phyloP scores from a whole-genome alignment of 2,888 invertebrate species.

The Cryptus armator region DNA sequence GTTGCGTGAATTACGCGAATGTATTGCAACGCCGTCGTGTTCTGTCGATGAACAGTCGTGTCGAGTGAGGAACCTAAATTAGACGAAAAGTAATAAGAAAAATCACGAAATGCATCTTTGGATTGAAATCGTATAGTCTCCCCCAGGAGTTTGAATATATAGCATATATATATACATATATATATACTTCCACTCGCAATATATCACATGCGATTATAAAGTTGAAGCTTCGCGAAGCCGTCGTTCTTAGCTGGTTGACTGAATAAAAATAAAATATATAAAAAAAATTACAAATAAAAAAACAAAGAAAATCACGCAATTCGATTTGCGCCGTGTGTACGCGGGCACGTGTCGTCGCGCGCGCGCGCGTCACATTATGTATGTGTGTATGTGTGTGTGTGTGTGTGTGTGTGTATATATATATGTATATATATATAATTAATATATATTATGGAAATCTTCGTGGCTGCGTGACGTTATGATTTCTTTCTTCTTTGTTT shows the following conservation, averaged over 20 bases:
- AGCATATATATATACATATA: conserved; percentile 20
- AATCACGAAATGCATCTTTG: conserved; percentile 66
- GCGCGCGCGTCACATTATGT: background rate
- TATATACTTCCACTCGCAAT: conserved; percentile 41
- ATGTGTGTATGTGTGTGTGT: background rate
- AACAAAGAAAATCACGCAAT: conserved; percentile 19
- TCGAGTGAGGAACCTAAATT: conserved; percentile 45
- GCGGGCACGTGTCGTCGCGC: conserved; percentile 20
- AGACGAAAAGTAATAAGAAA: conserved; percentile 34
- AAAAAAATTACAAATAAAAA: conserved; percentile 16
- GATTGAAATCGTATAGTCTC: conserved; percentile 48
- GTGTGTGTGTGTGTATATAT: background rate
- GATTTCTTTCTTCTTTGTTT: background rate
- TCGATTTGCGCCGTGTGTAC: background rate
- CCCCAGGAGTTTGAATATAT: conserved; percentile 7
- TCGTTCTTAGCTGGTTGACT: conserved; percentile 6
- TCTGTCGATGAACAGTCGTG: conserved; percentile 11
- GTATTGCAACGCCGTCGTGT: conserved; percentile 33
- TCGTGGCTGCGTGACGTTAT: conserved; percentile 24
- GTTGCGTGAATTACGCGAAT: conserved; percentile 4
- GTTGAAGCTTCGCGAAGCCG: conserved; percentile 33
- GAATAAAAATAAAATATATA: conserved; percentile 17
- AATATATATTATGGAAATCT: conserved; percentile 19
- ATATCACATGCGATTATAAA: conserved; percentile 45
- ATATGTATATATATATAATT: background rate